Evolutionary conservation across 2,888 invertebrate genomes (phyloP).

Genomic region (Machimus atricapillus): DNA sequence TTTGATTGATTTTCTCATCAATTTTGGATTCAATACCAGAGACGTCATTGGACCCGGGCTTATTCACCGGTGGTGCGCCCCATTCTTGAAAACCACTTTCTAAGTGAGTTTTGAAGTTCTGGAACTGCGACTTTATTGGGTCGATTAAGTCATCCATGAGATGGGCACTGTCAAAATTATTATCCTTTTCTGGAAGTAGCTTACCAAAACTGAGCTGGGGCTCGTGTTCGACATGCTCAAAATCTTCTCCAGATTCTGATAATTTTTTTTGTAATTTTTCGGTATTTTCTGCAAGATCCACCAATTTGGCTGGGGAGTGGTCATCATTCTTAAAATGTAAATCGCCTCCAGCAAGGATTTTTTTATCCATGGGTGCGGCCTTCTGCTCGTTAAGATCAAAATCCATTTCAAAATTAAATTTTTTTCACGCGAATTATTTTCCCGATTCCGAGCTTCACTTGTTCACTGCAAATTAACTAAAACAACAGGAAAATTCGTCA

Average conservation of each 20-base stretch:
- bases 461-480: neutral
- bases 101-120: constrained; percentile 30
- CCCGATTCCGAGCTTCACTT: neutral
- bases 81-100: constrained; percentile 35
- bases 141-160: constrained; percentile 36
- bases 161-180: neutral
- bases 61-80: neutral
- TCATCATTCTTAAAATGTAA: neutral
- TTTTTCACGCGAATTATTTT: neutral
- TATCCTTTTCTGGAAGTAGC: neutral
- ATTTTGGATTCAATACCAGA: constrained; percentile 17
- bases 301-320: constrained; percentile 32
- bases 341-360: neutral
- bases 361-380: neutral
- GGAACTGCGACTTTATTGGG: constrained; percentile 1
- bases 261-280: constrained; percentile 7
- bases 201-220: constrained; percentile 30
- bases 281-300: neutral
- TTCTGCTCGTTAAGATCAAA: neutral
- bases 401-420: constrained; percentile 15
- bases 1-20: constrained; percentile 39
- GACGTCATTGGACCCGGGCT: constrained; percentile 29
- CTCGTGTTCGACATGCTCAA: constrained; percentile 48
- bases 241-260: constrained; percentile 45
- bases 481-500: constrained; percentile 22